phyloP scores from a whole-genome alignment of 2,113 vertebrate species.

The Bubalus kerabau region DNA sequence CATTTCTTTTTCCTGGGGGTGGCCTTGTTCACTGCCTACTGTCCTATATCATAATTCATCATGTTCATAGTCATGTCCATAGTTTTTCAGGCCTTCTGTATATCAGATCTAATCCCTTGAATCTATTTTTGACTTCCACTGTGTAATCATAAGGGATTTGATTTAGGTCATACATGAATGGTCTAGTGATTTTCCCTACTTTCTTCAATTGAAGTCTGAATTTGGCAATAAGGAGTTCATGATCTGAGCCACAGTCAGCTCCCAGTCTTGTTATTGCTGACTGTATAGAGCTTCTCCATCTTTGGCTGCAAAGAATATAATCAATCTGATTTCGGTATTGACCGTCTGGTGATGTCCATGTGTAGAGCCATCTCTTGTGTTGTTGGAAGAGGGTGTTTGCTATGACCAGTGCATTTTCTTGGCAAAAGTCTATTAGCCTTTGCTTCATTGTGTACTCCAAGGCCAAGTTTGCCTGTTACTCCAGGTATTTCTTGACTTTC shows the following conservation, averaged over 20 bases:
- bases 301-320: neutral
- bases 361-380: neutral
- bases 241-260: neutral
- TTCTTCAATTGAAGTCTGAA: neutral
- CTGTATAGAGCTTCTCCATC: neutral
- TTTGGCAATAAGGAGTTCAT: neutral
- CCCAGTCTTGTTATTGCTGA: neutral
- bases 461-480: neutral
- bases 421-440: neutral
- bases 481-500: neutral
- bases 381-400: neutral
- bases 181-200: neutral
- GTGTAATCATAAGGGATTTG: neutral
- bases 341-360: neutral
- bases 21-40: neutral
- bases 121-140: neutral
- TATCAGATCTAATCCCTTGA: neutral
- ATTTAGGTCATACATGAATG: neutral
- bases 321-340: neutral
- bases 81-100: neutral
- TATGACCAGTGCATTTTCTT: neutral
- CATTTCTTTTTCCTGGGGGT: neutral
- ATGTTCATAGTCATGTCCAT: neutral
- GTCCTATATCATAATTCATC: fast-evolving
- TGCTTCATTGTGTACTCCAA: neutral